These are phyloP conservation scores for Salvator merianae DNA, from an alignment of 2,113 vertebrate genomes.

Conservation along the genomic window DNA sequence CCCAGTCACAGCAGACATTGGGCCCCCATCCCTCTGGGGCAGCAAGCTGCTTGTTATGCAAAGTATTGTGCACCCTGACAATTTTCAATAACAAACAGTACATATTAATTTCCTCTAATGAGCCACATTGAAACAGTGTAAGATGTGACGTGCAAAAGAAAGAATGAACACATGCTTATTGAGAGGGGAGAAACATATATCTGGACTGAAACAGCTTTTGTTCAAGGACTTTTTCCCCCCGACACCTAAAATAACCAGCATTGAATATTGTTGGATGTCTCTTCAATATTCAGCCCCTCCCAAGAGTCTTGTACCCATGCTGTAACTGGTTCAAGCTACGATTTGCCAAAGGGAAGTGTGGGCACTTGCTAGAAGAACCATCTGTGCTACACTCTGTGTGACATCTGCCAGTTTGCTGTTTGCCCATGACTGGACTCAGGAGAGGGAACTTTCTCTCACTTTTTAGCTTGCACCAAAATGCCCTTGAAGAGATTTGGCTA, in stretches of 20 bases:
- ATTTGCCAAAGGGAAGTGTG: accelerated
- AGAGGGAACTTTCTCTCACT: not conserved
- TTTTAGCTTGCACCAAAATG: not conserved
- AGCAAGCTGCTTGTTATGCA: slow-evolving; percentile 17
- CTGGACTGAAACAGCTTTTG: not conserved
- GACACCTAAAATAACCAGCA: accelerated
- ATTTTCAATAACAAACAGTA: not conserved
- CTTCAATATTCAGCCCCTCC: not conserved
- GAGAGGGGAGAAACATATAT: not conserved
- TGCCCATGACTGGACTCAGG: not conserved
- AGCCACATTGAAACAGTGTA: not conserved
- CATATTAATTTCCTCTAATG: not conserved
- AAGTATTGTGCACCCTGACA: not conserved
- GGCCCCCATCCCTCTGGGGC: not conserved
- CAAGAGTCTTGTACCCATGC: accelerated
- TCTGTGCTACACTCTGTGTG: not conserved
- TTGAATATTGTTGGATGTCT: accelerated
- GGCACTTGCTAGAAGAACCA: not conserved
- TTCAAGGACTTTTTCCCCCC: not conserved
- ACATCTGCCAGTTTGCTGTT: not conserved
- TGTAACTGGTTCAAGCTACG: not conserved
- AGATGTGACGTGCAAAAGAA: not conserved
- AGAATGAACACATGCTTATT: not conserved
- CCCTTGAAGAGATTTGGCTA: slow-evolving; percentile 3
- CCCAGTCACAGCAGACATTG: not conserved